Evolutionary conservation across 2,113 vertebrate species (phyloP).

Genomic region (Callospermophilus lateralis): DNA sequence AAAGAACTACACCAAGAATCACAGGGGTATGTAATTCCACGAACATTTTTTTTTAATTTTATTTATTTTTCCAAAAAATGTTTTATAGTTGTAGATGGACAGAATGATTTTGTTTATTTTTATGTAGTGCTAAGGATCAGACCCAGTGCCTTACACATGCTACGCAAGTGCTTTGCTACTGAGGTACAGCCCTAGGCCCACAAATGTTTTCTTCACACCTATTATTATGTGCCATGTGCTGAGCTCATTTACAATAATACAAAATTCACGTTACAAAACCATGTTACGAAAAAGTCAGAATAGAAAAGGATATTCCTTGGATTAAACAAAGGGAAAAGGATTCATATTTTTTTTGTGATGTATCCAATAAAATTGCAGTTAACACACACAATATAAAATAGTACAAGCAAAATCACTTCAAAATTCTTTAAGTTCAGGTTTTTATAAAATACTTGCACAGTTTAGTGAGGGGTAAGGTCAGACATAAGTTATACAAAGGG

Average conservation of each 20-base stretch:
- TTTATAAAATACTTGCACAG: neutral
- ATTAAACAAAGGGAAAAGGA: neutral
- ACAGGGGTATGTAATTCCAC: no score
- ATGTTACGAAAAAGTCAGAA: neutral
- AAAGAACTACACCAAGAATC: neutral
- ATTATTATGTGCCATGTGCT: accelerated
- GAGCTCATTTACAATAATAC: neutral
- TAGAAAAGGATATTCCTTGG: neutral
- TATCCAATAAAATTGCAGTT: neutral
- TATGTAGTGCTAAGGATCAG: no score
- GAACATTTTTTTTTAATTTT: no score
- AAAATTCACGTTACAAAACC: neutral
- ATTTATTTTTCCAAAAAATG: no score
- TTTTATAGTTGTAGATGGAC: no score
- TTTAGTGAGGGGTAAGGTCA: neutral
- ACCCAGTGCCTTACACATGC: no score
- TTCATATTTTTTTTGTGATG: neutral
- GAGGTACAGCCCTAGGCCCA: no score
- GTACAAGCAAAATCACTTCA: neutral
- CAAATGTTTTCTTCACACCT: neutral
- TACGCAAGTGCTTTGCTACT: no score
- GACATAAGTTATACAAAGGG: neutral
- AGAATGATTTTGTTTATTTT: no score
- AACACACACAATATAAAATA: neutral
- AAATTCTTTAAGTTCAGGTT: neutral